Evolutionary conservation across 2,113 vertebrate genomes (phyloP).

Genomic region (Rhabdomys dilectus): DNA sequence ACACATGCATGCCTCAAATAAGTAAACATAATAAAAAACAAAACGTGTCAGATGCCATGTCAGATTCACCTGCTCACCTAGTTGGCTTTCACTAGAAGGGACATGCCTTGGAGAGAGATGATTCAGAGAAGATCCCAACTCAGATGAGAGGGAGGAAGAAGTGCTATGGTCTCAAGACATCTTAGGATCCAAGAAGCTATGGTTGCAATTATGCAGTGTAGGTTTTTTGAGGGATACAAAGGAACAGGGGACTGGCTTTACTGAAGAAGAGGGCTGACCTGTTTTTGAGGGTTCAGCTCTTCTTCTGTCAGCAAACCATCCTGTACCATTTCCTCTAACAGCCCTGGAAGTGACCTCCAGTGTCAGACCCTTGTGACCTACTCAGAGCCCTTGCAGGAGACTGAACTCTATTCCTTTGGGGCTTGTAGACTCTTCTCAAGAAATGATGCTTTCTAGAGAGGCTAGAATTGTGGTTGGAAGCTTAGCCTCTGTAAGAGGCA

Average conservation of each 20-base stretch:
- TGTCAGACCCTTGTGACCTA: neutral
- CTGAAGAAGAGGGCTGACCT: constrained; percentile 2
- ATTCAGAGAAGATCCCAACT: neutral
- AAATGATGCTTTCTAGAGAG: neutral
- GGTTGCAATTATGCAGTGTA: neutral
- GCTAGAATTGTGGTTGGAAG: neutral
- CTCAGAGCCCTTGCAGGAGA: neutral
- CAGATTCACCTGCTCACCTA: neutral
- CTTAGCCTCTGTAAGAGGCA: neutral
- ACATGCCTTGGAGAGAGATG: neutral
- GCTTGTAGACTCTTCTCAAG: neutral
- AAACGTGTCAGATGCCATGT: neutral
- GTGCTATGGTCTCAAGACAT: neutral
- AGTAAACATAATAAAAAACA: neutral
- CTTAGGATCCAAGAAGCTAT: neutral
- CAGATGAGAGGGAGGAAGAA: neutral
- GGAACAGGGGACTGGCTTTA: neutral
- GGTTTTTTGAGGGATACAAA: neutral
- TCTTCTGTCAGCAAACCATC: neutral
- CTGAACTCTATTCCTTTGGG: neutral
- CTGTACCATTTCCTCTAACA: neutral
- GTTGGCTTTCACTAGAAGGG: neutral
- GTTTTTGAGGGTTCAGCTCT: constrained; percentile 18
- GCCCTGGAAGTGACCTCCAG: neutral
- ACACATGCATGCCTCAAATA: neutral